These are phyloP conservation scores for Aulostomus chinensis DNA, from an alignment of 2,797 vertebrate genomes.

Conservation along the genomic window DNA sequence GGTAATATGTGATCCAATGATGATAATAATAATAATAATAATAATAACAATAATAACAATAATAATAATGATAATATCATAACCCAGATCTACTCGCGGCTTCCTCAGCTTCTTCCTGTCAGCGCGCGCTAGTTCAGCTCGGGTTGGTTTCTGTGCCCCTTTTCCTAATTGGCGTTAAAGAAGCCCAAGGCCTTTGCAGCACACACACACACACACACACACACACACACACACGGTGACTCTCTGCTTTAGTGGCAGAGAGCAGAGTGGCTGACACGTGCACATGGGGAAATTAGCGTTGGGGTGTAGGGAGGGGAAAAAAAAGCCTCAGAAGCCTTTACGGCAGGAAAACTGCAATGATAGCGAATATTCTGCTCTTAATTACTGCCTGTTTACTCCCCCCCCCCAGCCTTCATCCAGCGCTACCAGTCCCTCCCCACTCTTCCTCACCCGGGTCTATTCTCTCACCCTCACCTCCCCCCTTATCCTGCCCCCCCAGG, in stretches of 20 bases:
- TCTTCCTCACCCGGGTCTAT: constrained; percentile 19
- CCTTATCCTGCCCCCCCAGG: constrained; percentile 36
- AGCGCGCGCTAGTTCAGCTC: constrained; percentile 48
- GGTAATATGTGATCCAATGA: constrained; percentile 7
- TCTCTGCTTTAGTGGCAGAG: constrained; percentile 52
- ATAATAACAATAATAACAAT: constrained; percentile 16
- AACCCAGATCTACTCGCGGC: constrained; percentile 32
- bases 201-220: constrained; percentile 31
- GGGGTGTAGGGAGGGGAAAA: constrained; percentile 34
- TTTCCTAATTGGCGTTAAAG: constrained; percentile 81
- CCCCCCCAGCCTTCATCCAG: constrained; percentile 37
- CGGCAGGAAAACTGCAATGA: constrained; percentile 74
- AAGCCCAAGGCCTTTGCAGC: constrained; percentile 63
- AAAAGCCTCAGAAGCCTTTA: constrained; percentile 68
- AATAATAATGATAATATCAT: constrained; percentile 38
- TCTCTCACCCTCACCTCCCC: constrained; percentile 27
- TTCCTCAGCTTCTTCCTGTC: constrained; percentile 55
- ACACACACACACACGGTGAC: constrained; percentile 29
- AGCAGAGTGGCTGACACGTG: constrained; percentile 61
- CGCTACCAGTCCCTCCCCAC: constrained; percentile 11
- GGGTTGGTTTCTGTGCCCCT: constrained; percentile 59
- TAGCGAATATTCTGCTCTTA: constrained; percentile 79
- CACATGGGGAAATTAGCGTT: constrained; percentile 62
- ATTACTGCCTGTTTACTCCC: constrained; percentile 81
- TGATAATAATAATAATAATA: too few relatives aligned